phyloP scores from a whole-genome alignment of 2,797 vertebrate species.

The Uromys caudimaculatus region DNA sequence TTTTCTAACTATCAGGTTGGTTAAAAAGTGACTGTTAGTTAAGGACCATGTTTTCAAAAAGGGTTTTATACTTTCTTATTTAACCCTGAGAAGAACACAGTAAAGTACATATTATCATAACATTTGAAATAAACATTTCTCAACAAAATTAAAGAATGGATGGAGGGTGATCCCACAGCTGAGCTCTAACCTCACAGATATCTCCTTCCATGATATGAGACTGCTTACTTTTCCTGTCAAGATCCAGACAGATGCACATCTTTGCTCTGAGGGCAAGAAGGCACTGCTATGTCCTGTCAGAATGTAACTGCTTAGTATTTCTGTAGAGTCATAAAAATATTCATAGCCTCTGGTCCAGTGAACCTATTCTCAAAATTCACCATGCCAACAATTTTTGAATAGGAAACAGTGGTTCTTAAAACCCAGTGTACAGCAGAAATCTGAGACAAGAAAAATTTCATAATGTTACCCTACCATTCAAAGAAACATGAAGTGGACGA shows the following conservation, averaged over 20 bases:
- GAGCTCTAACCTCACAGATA: background rate
- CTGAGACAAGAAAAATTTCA: conserved; percentile 9
- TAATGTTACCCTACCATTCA: background rate
- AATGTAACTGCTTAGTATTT: background rate
- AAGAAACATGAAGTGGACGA: background rate
- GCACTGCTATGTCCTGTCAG: background rate
- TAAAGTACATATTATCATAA: background rate
- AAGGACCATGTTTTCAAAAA: background rate
- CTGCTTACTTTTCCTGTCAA: background rate
- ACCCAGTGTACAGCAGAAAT: background rate
- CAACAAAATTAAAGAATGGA: background rate
- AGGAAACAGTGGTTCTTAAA: background rate
- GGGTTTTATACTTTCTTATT: background rate
- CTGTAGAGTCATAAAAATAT: background rate
- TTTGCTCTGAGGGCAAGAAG: background rate
- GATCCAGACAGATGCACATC: background rate
- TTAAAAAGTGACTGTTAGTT: background rate
- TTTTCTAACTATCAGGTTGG: background rate
- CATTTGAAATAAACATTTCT: conserved; percentile 28
- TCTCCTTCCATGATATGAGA: background rate
- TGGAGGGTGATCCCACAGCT: background rate
- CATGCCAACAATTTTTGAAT: conserved; percentile 23
- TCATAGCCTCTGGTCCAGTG: background rate
- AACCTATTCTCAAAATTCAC: conserved; percentile 22
- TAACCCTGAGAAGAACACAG: background rate